These are phyloP conservation scores for Acromyrmex echinatior DNA, from an alignment of 1,140 invertebrate species.

Conservation along the genomic window DNA sequence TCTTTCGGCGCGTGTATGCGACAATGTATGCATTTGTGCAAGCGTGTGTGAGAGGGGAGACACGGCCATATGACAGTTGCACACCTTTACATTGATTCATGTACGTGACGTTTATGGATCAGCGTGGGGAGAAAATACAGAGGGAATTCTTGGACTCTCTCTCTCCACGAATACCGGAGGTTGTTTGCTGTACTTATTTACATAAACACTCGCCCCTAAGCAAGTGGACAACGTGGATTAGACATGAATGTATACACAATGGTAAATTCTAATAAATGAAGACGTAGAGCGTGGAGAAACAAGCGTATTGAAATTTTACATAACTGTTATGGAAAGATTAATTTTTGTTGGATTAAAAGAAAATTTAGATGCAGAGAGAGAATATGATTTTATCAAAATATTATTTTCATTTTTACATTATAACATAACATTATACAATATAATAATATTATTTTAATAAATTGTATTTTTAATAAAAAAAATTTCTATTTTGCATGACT, in stretches of 20 bases:
- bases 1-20: conserved; percentile 10
- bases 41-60: conserved; percentile 7
- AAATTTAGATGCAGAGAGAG: not conserved
- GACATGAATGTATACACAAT: not conserved
- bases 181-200: conserved; percentile 57
- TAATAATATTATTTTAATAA: not conserved
- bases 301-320: not conserved
- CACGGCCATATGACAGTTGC: conserved; percentile 22
- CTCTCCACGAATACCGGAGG: not conserved
- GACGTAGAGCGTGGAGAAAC: not conserved
- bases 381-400: not conserved
- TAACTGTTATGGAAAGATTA: not conserved
- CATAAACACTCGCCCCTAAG: conserved; percentile 45
- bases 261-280: not conserved
- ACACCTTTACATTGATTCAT: conserved; percentile 43
- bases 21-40: not conserved
- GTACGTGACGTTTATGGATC: conserved; percentile 56
- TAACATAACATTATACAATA: too few relatives aligned
- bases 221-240: conserved; percentile 52
- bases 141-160: conserved; percentile 41
- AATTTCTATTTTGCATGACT: not conserved
- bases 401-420: not conserved
- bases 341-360: not conserved
- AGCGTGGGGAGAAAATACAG: conserved; percentile 34
- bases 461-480: not conserved